These are phyloP conservation scores for Thecophora atra DNA, from an alignment of 2,888 invertebrate genomes.

Conservation along the genomic window DNA sequence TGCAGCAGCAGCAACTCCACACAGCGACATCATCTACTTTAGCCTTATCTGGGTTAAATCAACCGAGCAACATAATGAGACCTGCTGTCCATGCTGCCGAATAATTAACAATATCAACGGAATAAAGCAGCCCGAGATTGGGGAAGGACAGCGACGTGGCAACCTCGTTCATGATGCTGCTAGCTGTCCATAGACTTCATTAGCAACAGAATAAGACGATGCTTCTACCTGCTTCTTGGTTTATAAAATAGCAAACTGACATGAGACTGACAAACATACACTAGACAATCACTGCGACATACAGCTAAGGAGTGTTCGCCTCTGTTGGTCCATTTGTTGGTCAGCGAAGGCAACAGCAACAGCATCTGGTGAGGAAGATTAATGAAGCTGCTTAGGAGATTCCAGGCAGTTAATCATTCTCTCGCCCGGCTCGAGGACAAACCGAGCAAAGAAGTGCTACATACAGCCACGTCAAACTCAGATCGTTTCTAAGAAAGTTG, in stretches of 20 bases:
- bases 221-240: constrained; percentile 17
- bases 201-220: neutral
- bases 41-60: constrained; percentile 24
- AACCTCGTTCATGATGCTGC: neutral
- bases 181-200: neutral
- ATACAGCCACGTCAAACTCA: constrained; percentile 9
- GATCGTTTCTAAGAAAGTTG: constrained; percentile 24
- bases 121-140: neutral
- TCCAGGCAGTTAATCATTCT: constrained; percentile 62
- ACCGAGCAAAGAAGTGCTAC: neutral
- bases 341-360: neutral
- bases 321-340: neutral
- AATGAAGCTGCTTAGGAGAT: constrained; percentile 64
- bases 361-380: constrained; percentile 51
- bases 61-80: constrained; percentile 27
- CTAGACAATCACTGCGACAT: neutral
- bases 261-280: constrained; percentile 5
- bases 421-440: constrained; percentile 40
- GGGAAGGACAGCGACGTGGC: neutral
- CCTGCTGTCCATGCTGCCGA: neutral
- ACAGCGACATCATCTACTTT: too few species aligned
- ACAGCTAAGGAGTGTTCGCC: neutral
- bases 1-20: too few species aligned
- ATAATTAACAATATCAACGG: neutral
- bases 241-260: constrained; percentile 40